A percentile compares a stretch with the other conserved stretches of the same genome.
Conservation (phyloP, 2,113 vertebrate species). For the Petrocephalus microphthalmus region DNA sequence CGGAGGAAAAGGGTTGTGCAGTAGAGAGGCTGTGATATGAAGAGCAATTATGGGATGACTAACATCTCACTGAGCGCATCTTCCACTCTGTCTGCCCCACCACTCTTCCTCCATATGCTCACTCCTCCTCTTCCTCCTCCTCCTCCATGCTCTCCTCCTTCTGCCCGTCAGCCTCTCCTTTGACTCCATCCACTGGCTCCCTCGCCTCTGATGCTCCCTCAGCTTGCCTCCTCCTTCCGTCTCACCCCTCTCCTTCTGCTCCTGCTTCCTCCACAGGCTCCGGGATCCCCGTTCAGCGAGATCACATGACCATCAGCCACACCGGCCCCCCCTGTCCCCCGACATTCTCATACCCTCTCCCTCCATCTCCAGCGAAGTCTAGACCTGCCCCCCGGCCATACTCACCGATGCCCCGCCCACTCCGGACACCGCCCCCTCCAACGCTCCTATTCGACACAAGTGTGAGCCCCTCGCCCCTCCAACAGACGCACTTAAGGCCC, state of each 20-base stretch:
- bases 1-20: not conserved
- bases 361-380: slow-evolving; percentile 76
- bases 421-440: slow-evolving; percentile 49
- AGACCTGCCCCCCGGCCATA: slow-evolving; percentile 53
- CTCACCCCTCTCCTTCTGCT: slow-evolving; percentile 10
- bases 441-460: slow-evolving; percentile 65
- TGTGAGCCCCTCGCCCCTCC: slow-evolving; percentile 41
- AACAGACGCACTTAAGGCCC: not conserved
- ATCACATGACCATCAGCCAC: slow-evolving; percentile 82
- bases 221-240: not conserved
- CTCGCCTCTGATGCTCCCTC: not conserved
- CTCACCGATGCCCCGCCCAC: slow-evolving; percentile 45
- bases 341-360: slow-evolving; percentile 73
- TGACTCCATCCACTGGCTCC: slow-evolving; percentile 21
- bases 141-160: slow-evolving; percentile 6
- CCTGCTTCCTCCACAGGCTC: slow-evolving; percentile 53
- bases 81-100: slow-evolving; percentile 1
- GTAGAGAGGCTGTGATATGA: not conserved
- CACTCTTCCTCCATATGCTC: not conserved
- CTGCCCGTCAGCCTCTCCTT: slow-evolving; percentile 7
- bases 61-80: not conserved
- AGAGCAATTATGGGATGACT: not conserved
- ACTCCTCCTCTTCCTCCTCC: not conserved
- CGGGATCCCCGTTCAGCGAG: slow-evolving; percentile 75
- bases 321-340: slow-evolving; percentile 66